Conservation (phyloP, 2,113 vertebrate species). For the Dromas ardeola region DNA sequence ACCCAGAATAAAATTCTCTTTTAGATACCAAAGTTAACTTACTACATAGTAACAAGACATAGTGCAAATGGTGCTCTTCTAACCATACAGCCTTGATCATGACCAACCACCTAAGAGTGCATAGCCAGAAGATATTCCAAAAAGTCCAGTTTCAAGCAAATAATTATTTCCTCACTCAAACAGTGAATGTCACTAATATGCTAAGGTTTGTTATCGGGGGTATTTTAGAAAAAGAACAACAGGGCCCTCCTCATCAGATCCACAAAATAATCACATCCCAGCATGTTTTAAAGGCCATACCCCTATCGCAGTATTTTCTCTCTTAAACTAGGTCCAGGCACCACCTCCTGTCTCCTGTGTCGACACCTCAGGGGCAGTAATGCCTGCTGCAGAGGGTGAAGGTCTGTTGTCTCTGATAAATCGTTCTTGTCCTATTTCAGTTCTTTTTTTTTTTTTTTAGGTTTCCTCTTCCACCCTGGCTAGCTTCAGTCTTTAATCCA, state of each 20-base stretch:
- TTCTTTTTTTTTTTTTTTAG: neutral
- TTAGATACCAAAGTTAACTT: neutral
- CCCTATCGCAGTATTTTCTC: neutral
- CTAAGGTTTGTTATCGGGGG: neutral
- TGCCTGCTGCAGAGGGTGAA: neutral
- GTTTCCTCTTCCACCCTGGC: neutral
- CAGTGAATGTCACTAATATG: accelerated
- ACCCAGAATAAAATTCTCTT: neutral
- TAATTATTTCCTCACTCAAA: neutral
- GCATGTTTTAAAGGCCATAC: neutral
- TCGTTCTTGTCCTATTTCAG: neutral
- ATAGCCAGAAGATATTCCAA: neutral
- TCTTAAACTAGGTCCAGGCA: neutral
- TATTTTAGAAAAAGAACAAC: neutral
- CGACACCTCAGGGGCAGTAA: neutral
- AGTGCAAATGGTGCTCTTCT: neutral
- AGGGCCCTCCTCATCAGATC: neutral
- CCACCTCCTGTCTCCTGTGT: neutral
- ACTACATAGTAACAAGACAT: neutral
- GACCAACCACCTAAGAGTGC: neutral
- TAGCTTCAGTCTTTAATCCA: neutral
- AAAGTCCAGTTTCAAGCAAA: neutral
- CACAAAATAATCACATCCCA: neutral
- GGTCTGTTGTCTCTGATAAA: neutral
- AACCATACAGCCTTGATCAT: neutral